Evolutionary conservation across 1,140 invertebrate species (phyloP), one percentile per base, ranked within the genome.

Genomic region (Calliopsis andreniformis): DNA sequence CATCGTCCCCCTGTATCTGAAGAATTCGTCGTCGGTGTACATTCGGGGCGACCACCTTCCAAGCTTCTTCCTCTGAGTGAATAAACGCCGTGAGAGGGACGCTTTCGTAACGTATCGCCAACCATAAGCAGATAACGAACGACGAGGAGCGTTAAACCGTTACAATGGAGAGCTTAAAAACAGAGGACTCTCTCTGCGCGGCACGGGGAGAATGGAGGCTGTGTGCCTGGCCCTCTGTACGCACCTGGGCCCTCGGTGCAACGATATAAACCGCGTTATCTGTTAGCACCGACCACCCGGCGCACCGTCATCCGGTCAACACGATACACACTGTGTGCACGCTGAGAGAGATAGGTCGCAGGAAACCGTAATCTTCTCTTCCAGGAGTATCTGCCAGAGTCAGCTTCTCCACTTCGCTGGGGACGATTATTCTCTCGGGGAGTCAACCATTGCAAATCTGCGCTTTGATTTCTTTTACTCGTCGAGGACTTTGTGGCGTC

Each of bases 291-390:
- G 56, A 83, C 72, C 61, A 79, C 49, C 66, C 80, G 70, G 58
- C 61, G 45, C 47, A 47, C 49, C 35, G 53, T 59, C 42, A 63
- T 30, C 32, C 63, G 53, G 76, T 66, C 42, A 67, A 10, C 30
- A 18, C 49, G 32, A 45, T 47, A 39, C 70, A 49, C 20, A 10
- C 12, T 25, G 18, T 20, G 42, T 61, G 58, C 59, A 72, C 67
- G 76, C 67, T 66, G 58, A n/a, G 71, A n/a, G 51, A 68, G 81
- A 83, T 83, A 80, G 81, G 78, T 56, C 58, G 73, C 82, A 84
- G 82, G 82, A 84, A 84, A 78, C 76, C 72, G 59, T 83, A 84
- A 84, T 84, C 82, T 83, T 45, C 30, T 49, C 30, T 51, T 28
- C 51, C 18, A 0, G n/a, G 49, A 49, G 53, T 64, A 67, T 66